phyloP scores from a whole-genome alignment of 2,888 invertebrate genomes.

The Fragum sueziense region DNA sequence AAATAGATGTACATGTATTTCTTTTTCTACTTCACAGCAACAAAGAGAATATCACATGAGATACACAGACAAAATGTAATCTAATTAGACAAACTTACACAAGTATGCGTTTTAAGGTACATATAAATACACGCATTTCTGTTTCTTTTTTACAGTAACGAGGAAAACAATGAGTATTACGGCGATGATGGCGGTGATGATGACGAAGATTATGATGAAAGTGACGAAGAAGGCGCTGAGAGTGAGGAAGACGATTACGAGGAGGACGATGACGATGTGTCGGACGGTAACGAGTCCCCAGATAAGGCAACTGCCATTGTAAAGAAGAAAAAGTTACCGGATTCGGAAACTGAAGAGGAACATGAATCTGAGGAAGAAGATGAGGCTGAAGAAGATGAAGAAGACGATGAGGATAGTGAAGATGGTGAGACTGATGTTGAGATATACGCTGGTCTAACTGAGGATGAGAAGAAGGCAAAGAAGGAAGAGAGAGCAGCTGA shows the following conservation, averaged over 20 bases:
- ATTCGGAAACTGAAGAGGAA: not conserved
- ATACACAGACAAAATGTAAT: too few species aligned
- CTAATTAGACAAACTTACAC: too few species aligned
- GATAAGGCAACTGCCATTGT: not conserved
- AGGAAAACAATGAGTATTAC: conserved; percentile 25
- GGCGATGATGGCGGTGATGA: conserved; percentile 29
- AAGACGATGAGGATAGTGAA: conserved; percentile 3
- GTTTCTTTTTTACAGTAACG: conserved; percentile 21
- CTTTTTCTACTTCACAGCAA: too few species aligned
- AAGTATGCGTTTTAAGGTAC: too few species aligned
- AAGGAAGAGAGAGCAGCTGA: conserved; percentile 17
- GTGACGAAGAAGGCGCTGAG: conserved; percentile 22
- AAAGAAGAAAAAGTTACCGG: conserved; percentile 17
- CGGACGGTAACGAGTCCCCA: conserved; percentile 8
- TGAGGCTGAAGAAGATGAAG: conserved; percentile 11
- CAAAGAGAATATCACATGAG: too few species aligned
- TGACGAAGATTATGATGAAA: conserved; percentile 23
- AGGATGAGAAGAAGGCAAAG: conserved; percentile 15
- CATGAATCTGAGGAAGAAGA: not conserved
- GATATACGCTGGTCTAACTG: not conserved
- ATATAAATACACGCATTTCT: too few species aligned
- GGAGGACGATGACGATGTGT: conserved; percentile 1
- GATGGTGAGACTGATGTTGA: conserved; percentile 21
- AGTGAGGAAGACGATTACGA: conserved; percentile 26
- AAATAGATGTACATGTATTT: too few species aligned